Conservation (phyloP, 1,140 invertebrate genomes). For the Holotrichia oblita region DNA sequence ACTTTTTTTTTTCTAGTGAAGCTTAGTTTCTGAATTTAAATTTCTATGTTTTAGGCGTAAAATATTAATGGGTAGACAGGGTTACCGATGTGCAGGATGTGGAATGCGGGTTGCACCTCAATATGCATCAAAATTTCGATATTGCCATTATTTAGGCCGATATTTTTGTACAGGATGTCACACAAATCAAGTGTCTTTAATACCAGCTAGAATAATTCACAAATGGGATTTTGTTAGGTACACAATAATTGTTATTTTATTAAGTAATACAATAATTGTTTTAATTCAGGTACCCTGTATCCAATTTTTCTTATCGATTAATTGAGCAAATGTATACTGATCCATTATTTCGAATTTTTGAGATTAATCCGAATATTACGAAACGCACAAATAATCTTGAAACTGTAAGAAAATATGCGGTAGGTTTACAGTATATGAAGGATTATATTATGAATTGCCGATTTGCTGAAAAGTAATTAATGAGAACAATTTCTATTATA, state of each 20-base stretch:
- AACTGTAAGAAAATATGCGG: slow-evolving; percentile 68
- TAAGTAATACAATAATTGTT: slow-evolving; percentile 40
- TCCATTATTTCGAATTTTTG: slow-evolving; percentile 80
- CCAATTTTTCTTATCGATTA: slow-evolving; percentile 81
- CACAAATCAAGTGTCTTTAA: slow-evolving; percentile 76
- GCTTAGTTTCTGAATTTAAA: slow-evolving; percentile 32
- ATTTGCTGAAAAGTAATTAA: slow-evolving; percentile 69
- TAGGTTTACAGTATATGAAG: slow-evolving; percentile 74
- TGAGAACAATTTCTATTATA: not conserved
- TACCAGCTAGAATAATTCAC: slow-evolving; percentile 81
- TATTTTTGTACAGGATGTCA: slow-evolving; percentile 93
- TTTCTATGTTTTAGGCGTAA: slow-evolving; percentile 67
- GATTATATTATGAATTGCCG: slow-evolving; percentile 76
- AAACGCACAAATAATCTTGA: slow-evolving; percentile 70
- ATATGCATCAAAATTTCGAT: slow-evolving; percentile 77
- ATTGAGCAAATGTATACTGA: slow-evolving; percentile 81
- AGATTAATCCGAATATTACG: slow-evolving; percentile 76
- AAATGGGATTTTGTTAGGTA: slow-evolving; percentile 78
- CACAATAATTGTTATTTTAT: not conserved
- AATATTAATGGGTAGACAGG: slow-evolving; percentile 77
- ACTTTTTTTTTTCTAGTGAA: slow-evolving; percentile 55
- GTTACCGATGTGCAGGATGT: slow-evolving; percentile 86
- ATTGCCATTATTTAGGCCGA: slow-evolving; percentile 87
- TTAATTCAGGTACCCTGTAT: slow-evolving; percentile 75
- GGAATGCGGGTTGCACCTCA: slow-evolving; percentile 80